Evolutionary conservation across 2,113 vertebrate genomes (phyloP).

Genomic region (Oenanthe oenanthe): DNA sequence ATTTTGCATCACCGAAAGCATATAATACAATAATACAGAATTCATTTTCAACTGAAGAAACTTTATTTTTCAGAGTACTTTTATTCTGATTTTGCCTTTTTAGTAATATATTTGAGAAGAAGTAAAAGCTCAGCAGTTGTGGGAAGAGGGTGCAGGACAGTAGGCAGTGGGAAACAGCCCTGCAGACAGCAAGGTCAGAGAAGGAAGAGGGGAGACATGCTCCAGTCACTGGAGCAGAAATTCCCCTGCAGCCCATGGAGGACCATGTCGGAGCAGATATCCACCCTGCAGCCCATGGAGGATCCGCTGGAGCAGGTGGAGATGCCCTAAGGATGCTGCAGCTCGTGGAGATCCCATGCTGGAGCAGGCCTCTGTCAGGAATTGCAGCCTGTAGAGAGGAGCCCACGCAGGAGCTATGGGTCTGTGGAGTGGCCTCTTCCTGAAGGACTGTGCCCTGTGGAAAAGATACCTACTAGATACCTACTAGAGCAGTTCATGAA

Average conservation of each 20-base stretch:
- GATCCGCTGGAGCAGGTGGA: neutral
- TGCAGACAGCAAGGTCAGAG: neutral
- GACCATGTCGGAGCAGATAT: neutral
- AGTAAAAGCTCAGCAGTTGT: neutral
- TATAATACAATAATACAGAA: neutral
- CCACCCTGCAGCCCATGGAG: neutral
- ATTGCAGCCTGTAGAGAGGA: fast-evolving
- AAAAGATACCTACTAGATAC: fast-evolving
- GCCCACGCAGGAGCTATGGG: neutral
- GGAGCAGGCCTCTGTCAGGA: neutral
- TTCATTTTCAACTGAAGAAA: neutral
- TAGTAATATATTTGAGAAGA: neutral
- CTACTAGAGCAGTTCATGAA: neutral
- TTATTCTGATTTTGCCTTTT: neutral
- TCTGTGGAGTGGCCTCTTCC: neutral
- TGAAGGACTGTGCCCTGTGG: neutral
- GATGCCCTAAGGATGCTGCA: neutral
- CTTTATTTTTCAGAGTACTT: neutral
- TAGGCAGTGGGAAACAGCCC: neutral
- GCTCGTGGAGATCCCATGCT: neutral
- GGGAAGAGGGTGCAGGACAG: neutral
- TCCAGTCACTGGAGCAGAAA: neutral
- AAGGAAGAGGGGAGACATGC: neutral
- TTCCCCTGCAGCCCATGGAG: neutral
- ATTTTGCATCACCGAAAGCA: neutral